phyloP scores from a whole-genome alignment of 2,888 invertebrate genomes.

The Sarcophaga variegata region DNA sequence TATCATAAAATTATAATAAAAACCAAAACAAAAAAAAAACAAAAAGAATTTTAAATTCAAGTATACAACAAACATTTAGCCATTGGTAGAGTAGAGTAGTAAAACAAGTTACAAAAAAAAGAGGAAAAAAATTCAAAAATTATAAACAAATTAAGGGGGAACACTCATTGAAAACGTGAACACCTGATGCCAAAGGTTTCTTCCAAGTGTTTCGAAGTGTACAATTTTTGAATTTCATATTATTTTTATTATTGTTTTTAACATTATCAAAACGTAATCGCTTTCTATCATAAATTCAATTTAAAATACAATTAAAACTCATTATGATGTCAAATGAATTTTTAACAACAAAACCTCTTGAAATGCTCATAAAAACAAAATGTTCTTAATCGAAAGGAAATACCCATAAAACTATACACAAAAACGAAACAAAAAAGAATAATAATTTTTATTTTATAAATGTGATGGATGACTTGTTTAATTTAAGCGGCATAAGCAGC shows the following conservation, averaged over 20 bases:
- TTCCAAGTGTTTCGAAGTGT: background rate
- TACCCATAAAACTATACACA: background rate
- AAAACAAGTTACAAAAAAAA: constrained; percentile 49
- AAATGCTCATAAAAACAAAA: background rate
- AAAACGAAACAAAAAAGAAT: background rate
- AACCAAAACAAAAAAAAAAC: background rate
- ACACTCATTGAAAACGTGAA: constrained; percentile 64
- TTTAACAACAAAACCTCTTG: background rate
- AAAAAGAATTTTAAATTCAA: background rate
- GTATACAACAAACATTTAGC: background rate
- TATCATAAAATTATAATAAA: constrained; percentile 29
- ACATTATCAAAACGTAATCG: constrained; percentile 1
- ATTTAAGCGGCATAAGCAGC: background rate
- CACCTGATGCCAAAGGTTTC: constrained; percentile 52
- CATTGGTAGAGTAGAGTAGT: background rate
- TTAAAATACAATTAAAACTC: constrained; percentile 5
- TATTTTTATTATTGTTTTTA: background rate
- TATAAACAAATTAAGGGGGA: background rate
- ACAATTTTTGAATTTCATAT: constrained; percentile 6
- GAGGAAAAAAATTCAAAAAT: background rate
- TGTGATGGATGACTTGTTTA: constrained; percentile 3
- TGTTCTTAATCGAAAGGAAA: background rate
- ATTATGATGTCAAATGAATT: background rate
- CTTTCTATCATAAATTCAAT: constrained; percentile 1
- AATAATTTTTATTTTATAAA: no score